Evolutionary conservation across 1,140 invertebrate species (phyloP), one percentile per base, ranked within the genome.

Genomic region (Cydia strobilella): DNA sequence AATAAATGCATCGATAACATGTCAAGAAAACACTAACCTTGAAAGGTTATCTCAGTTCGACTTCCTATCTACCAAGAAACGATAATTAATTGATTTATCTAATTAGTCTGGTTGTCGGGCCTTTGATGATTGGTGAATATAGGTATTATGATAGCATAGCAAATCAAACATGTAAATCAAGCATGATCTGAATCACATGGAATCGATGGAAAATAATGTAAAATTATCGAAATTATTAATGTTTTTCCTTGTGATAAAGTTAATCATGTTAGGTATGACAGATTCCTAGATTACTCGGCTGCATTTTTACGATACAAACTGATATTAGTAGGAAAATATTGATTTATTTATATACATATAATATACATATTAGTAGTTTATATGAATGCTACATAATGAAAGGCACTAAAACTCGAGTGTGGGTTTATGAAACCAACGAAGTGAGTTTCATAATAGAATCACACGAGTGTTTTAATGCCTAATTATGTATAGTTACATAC

Each of bases 171-270:
- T 20, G n/a, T n/a, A 54, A 54, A 48, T 48, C 45, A 15, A 13
- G 7, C 48, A 7, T 51, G 48, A n/a, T 51, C 48, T 12, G 0
- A 51, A 51, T 51, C 4, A 51, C n/a, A 51, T n/a, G 4, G 15
- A 51, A 18, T 18, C 48, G 15, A 51, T 51, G 48, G n/a, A 51
- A 51, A 51, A 51, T 48, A 15, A 6, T 51, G 48, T 15, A 15
- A 45, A 18, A n/a, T n/a, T 51, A 51, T 51, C 48, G 48, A 51
- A 51, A 51, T 51, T n/a, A 51, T 51, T 51, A 51, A 51, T 51
- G 48, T 51, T 51, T 48, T 51, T 51, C 48, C 48, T 51, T 51
- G 15, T 48, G 48, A 51, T n/a, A 51, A n/a, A 51, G 0, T 51
- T 51, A 51, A 51, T 51, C 48, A 6, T 18, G 48, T 51, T 51